Evolutionary conservation across 2,797 vertebrate genomes (phyloP), one percentile per base, ranked within the genome.

Genomic region (Sitta carolinensis): DNA sequence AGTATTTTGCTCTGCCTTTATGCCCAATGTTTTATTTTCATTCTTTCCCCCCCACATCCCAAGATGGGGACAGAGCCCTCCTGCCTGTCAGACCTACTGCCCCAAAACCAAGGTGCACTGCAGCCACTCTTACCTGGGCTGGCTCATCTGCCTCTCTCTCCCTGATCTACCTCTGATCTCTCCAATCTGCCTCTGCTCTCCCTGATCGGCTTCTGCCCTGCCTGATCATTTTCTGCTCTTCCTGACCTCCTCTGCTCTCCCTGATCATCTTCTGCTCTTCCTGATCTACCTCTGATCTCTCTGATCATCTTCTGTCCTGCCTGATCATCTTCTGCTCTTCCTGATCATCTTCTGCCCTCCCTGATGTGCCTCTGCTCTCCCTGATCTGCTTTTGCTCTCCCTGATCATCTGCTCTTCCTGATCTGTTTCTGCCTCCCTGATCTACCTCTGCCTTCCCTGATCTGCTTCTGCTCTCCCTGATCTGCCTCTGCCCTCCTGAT

Each of bases 371-470:
- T 38, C 22, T 76, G 16, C 9, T 0, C 45, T 13, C 5, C 22
- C 29, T 59, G 43, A 38, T 48, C 22, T 4, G 2, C 47, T 1
- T 7, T 23, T 55, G 6, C 2, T 0, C 8, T 23, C 4, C 8
- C 52, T 57, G 32, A 72, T 43, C 38, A 2, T 0, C 34, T 3
- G 22, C 16, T n/a, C 36, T 36, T 36, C 36, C 36, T 36, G 36
- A 36, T 36, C 36, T 36, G 36, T 36, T 36, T 17, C 73, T 11
- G 1, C 11, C 50, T 25, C 4, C 7, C 54, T 58, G n/a, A 73
- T 57, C 40, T 1, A 0, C 27, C 2, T 32, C 22, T 43, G 22
- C 13, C 0, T 7, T 23, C 19, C 32, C 19, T 57, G 40, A 29
- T 27, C 78, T 14, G 4, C 23, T 10, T 18, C 70, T 32, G n/a